phyloP scores from a whole-genome alignment of 2,797 vertebrate genomes.

The Luscinia megarhynchos region DNA sequence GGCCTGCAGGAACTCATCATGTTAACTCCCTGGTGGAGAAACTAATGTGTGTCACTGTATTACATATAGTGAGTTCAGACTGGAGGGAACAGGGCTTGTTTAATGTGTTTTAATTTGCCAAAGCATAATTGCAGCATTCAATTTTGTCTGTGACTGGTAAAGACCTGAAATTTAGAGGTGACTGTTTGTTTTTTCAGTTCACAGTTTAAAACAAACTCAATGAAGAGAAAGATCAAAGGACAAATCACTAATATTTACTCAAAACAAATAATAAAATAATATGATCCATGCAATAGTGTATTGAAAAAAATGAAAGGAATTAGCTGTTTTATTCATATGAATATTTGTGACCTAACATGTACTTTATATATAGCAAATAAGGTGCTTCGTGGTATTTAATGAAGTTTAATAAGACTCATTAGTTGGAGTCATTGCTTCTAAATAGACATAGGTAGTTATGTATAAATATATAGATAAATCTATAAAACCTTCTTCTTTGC shows the following conservation, averaged over 20 bases:
- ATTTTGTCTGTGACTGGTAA: background rate
- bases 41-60: background rate
- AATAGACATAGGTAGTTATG: background rate
- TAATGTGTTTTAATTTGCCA: background rate
- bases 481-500: background rate
- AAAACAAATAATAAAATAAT: background rate
- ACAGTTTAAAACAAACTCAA: background rate
- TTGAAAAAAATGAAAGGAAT: background rate
- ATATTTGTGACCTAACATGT: background rate
- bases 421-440: background rate
- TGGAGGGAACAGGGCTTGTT: background rate
- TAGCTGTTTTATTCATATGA: background rate
- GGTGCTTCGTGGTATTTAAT: background rate
- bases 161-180: background rate
- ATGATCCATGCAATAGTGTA: fast-evolving
- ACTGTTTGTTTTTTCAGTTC: background rate
- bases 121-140: background rate
- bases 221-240: background rate
- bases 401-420: background rate
- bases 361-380: background rate
- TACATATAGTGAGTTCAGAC: background rate
- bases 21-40: background rate
- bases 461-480: background rate
- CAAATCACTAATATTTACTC: background rate
- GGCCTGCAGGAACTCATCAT: background rate